Percentiles rank a stretch among this genome's conserved stretches.
Evolutionary conservation across 2,113 vertebrate species (phyloP).

Genomic region (Seriola aureovittata): DNA sequence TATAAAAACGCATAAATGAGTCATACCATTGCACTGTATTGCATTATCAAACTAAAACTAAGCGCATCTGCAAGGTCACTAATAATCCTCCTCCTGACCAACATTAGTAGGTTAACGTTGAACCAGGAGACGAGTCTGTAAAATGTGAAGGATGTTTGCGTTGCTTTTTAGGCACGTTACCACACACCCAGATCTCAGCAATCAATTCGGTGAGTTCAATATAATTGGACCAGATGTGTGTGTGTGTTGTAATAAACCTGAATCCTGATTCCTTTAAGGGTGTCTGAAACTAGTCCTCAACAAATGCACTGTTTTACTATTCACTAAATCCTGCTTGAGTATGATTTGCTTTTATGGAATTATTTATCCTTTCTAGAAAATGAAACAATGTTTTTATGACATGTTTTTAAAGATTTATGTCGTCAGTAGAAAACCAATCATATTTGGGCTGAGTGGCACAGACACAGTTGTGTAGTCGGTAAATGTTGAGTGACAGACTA

Average conservation of each 20-base stretch:
- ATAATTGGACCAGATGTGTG: too few relatives aligned
- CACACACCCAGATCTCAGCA: background rate
- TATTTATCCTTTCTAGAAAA: background rate
- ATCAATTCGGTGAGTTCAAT: background rate
- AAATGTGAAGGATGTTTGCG: background rate
- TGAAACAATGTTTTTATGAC: background rate
- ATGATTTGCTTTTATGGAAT: background rate
- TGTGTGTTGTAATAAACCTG: background rate
- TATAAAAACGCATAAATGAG: too few relatives aligned
- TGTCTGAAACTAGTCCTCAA: background rate
- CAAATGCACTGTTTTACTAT: background rate
- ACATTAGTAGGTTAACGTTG: too few relatives aligned
- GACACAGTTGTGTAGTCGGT: too few relatives aligned
- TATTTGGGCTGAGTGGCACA: too few relatives aligned
- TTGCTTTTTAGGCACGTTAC: too few relatives aligned
- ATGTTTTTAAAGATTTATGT: background rate
- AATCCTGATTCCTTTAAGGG: background rate
- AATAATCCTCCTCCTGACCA: background rate
- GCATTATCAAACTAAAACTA: too few relatives aligned
- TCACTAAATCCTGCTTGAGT: conserved; percentile 1
- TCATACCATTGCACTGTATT: too few relatives aligned
- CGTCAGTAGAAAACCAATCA: background rate
- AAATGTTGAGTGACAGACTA: background rate
- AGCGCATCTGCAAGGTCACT: background rate
- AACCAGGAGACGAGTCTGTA: background rate